Evolutionary conservation across 1,140 invertebrate species (phyloP).

Genomic region (Aethina tumida): DNA sequence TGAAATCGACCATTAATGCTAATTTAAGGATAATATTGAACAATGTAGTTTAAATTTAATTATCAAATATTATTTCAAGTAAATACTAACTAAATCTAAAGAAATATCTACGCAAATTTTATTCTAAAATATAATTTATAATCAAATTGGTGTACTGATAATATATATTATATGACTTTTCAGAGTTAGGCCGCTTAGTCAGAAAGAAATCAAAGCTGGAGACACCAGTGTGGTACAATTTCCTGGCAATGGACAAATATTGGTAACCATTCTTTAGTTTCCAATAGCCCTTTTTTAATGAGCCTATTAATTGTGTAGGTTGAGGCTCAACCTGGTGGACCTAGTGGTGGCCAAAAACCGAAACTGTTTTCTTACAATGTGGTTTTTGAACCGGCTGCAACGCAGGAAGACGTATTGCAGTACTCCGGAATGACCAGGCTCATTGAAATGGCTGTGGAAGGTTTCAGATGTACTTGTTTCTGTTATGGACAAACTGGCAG

Average conservation of each 20-base stretch:
- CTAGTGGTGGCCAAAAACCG: constrained; percentile 50
- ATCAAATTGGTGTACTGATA: constrained; percentile 2
- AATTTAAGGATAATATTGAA: no score
- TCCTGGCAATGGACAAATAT: constrained; percentile 67
- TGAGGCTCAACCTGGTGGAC: constrained; percentile 35
- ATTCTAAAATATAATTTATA: constrained; percentile 6
- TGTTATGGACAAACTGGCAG: constrained; percentile 97
- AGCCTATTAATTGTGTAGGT: constrained; percentile 28
- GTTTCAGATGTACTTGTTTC: constrained; percentile 86
- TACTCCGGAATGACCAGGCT: constrained; percentile 76
- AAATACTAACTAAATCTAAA: no score
- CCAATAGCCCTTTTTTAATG: constrained; percentile 1
- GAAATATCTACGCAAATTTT: no score
- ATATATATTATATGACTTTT: constrained; percentile 18
- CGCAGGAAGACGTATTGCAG: constrained; percentile 70
- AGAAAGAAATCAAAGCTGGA: constrained; percentile 52
- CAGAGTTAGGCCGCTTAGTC: constrained; percentile 61
- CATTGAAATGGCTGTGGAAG: constrained; percentile 86
- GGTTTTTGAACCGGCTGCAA: constrained; percentile 79
- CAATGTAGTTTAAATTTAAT: no score
- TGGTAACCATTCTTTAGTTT: constrained; percentile 40
- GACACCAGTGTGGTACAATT: constrained; percentile 58
- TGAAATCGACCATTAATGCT: no score
- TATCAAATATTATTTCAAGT: no score
- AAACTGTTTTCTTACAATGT: constrained; percentile 79